Percentiles rank a stretch among this genome's conserved stretches.
phyloP scores from a whole-genome alignment of 2,888 invertebrate genomes.

The Hedya salicella region DNA sequence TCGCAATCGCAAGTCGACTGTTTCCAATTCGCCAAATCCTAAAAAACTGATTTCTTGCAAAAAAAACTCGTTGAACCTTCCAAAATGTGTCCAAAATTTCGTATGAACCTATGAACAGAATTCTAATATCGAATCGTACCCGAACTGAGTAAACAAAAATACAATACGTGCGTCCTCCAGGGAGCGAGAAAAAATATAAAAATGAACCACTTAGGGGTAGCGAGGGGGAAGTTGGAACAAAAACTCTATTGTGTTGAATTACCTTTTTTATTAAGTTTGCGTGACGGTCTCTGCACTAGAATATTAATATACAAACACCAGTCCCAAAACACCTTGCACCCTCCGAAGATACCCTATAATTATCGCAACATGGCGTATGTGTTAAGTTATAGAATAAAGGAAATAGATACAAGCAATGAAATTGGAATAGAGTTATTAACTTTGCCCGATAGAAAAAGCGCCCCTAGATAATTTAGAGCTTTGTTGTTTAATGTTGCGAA shows the following conservation, averaged over 20 bases:
- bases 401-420: conserved; percentile 42
- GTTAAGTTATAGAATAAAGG: conserved; percentile 41
- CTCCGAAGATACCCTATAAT: conserved; percentile 57
- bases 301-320: conserved; percentile 64
- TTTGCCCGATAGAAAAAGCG: conserved; percentile 31
- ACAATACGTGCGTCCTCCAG: conserved; percentile 39
- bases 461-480: conserved; percentile 45
- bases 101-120: conserved; percentile 40
- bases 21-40: conserved; percentile 13
- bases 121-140: conserved; percentile 43
- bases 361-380: conserved; percentile 55
- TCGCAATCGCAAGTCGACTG: conserved; percentile 21
- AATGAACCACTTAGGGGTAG: conserved; percentile 52
- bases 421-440: conserved; percentile 43
- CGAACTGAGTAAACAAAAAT: conserved; percentile 43
- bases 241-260: conserved; percentile 56
- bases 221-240: conserved; percentile 47
- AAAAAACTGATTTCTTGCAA: conserved; percentile 25
- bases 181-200: conserved; percentile 48
- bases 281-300: conserved; percentile 58
- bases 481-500: conserved; percentile 39
- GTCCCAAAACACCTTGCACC: conserved; percentile 55
- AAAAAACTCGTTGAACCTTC: conserved; percentile 17
- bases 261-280: conserved; percentile 54
- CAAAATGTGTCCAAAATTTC: conserved; percentile 41